These are phyloP conservation scores for Sparidentex hasta DNA, from an alignment of 2,797 vertebrate species.

Conservation along the genomic window DNA sequence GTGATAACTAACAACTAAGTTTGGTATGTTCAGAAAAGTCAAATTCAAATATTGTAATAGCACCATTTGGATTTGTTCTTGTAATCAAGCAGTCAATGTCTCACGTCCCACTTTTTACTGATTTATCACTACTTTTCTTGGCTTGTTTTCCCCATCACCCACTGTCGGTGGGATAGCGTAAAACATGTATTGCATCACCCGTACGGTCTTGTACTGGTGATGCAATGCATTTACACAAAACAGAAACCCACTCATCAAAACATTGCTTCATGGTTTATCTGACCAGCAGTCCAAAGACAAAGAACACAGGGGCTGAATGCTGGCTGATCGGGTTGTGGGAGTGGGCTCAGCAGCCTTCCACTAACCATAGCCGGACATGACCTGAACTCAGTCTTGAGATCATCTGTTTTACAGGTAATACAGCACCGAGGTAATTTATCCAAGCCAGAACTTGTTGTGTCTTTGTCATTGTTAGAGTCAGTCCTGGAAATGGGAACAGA, in stretches of 20 bases:
- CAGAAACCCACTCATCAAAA: background rate
- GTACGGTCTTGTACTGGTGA: background rate
- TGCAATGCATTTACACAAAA: background rate
- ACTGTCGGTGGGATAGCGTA: background rate
- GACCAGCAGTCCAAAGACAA: too few relatives aligned
- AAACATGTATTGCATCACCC: background rate
- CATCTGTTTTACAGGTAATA: too few relatives aligned
- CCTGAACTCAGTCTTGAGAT: too few relatives aligned
- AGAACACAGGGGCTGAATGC: too few relatives aligned
- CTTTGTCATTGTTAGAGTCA: too few relatives aligned
- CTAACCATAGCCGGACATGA: too few relatives aligned
- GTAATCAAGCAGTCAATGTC: conserved; percentile 3
- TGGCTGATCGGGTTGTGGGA: too few relatives aligned
- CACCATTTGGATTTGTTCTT: background rate
- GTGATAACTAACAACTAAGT: conserved; percentile 4
- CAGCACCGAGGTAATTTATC: too few relatives aligned
- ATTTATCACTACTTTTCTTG: conserved; percentile 1
- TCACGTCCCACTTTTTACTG: background rate
- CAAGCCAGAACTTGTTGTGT: too few relatives aligned
- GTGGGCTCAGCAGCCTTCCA: too few relatives aligned
- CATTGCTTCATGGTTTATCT: background rate
- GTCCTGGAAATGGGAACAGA: too few relatives aligned
- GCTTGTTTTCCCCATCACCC: background rate
- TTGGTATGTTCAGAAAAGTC: conserved; percentile 6
- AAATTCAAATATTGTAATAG: background rate